Base-by-base conservation (phyloP, 2,888 invertebrate genomes). In the Amphipyra berbera region DNA sequence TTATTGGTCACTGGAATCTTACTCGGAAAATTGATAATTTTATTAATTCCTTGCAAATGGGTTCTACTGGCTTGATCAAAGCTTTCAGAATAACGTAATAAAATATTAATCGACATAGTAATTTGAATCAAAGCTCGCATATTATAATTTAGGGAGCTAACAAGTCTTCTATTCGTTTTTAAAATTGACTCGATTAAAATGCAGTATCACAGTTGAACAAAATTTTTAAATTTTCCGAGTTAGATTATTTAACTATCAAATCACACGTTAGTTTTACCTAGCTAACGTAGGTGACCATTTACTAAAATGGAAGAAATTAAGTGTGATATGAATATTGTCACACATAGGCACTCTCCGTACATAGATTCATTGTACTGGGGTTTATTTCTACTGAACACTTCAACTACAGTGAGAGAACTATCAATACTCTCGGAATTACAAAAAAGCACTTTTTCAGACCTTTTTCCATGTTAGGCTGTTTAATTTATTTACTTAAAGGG, bases 341-440 rank as follows among this genome's bases (percentile, higher is more conserved):
- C 90, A 90, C 88, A 75, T 90, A 94, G 94, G 94, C 94, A 94
- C 94, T 91, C 85, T 85, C 86, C 85, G 86, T 88, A 85, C 83
- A 82, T 79, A 78, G 78, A 80, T 73, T 84, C 83, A 81, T 89
- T 89, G 90, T 91, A 92, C 91, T 89, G 87, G 87, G 89, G 77
- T 85, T 84, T 88, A 85, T 70, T 66, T 70, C 91, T 92, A 92
- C 91, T 91, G 92, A 93, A 92, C 92, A 93, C 92, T 88, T 83
- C 76, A 82, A 82, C 90, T 91, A 91, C 86, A 78, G 77, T 81
- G 82, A 82, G 75, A 79, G 70, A 71, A 70, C 75, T 75, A 79
- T 68, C 59, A 78, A 77, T 72, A 78, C 79, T 85, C 72, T 75
- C 69, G n/a, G 73, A 60, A 49, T 76, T 68, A 81, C 78, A 83